phyloP scores from a whole-genome alignment of 2,113 vertebrate genomes.

The Crotalus horridus region DNA sequence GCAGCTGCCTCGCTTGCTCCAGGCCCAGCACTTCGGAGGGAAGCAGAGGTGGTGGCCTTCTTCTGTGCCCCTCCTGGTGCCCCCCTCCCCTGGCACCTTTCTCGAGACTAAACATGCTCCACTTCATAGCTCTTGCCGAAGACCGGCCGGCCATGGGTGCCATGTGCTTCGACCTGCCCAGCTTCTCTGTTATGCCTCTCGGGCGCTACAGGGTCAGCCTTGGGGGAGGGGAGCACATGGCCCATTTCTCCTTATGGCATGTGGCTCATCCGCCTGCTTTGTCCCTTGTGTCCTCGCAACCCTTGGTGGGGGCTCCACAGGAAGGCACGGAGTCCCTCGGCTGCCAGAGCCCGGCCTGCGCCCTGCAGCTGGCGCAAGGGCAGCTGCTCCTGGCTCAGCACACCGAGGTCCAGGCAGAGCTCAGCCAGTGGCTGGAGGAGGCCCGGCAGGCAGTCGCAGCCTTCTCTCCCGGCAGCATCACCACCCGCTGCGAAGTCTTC shows the following conservation, averaged over 20 bases:
- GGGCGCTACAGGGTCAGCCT: neutral
- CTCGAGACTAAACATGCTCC: neutral
- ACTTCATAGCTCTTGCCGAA: neutral
- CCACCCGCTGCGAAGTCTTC: constrained; percentile 75
- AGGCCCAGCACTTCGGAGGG: neutral
- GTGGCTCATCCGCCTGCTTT: fast-evolving
- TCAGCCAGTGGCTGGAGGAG: constrained; percentile 83
- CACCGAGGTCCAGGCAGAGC: constrained; percentile 72
- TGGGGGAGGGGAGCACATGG: neutral
- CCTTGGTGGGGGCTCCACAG: constrained; percentile 62
- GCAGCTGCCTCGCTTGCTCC: neutral
- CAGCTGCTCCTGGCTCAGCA: constrained; percentile 81
- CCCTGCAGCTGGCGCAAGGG: constrained; percentile 79
- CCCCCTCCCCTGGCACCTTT: neutral
- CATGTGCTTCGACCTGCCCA: neutral
- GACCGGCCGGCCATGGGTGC: neutral
- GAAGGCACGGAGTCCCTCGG: constrained; percentile 71
- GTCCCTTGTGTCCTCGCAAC: constrained; percentile 37
- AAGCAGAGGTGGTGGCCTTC: neutral
- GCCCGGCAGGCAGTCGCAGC: constrained; percentile 64
- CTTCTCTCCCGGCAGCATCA: constrained; percentile 66
- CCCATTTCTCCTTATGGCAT: neutral
- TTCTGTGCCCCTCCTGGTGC: neutral
- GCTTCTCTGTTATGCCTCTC: neutral
- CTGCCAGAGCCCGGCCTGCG: constrained; percentile 68